Evolutionary conservation across 2,888 invertebrate genomes (phyloP).

Genomic region (Drosophila suboccidentalis): DNA sequence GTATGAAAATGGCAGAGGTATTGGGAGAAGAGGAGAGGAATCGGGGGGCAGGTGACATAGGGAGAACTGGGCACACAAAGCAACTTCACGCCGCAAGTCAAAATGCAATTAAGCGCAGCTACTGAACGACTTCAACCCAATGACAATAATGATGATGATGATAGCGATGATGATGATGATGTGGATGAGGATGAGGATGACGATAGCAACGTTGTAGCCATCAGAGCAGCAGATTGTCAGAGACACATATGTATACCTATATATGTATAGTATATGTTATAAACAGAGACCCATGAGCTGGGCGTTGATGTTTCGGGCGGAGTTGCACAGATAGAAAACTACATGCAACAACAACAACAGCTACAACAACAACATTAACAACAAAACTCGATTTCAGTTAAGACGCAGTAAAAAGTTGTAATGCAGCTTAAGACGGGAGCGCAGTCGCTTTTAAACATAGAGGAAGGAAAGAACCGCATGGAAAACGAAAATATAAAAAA

Average conservation of each 20-base stretch:
- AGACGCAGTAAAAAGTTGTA: conserved; percentile 82
- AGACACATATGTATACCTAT: conserved; percentile 42
- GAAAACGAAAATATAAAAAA: conserved; percentile 62
- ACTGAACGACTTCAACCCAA: conserved; percentile 64
- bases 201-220: conserved; percentile 66
- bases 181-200: conserved; percentile 27
- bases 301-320: conserved; percentile 80
- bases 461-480: conserved; percentile 78
- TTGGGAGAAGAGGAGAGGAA: background rate
- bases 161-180: conserved; percentile 17
- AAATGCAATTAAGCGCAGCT: conserved; percentile 81
- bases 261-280: conserved; percentile 15
- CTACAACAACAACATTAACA: conserved; percentile 35
- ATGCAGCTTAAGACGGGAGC: conserved; percentile 82
- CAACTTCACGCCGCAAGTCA: conserved; percentile 82
- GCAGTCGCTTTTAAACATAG: conserved; percentile 76
- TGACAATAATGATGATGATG: conserved; percentile 30
- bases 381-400: conserved; percentile 83
- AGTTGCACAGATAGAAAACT: conserved; percentile 79
- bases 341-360: conserved; percentile 44
- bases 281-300: conserved; percentile 61
- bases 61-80: conserved; percentile 55
- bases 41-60: background rate
- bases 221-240: conserved; percentile 72
- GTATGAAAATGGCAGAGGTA: conserved; percentile 31